Evolutionary conservation across 2,797 vertebrate species (phyloP), one percentile per base, ranked within the genome.

Genomic region (Enteromius afrohamiltoni): DNA sequence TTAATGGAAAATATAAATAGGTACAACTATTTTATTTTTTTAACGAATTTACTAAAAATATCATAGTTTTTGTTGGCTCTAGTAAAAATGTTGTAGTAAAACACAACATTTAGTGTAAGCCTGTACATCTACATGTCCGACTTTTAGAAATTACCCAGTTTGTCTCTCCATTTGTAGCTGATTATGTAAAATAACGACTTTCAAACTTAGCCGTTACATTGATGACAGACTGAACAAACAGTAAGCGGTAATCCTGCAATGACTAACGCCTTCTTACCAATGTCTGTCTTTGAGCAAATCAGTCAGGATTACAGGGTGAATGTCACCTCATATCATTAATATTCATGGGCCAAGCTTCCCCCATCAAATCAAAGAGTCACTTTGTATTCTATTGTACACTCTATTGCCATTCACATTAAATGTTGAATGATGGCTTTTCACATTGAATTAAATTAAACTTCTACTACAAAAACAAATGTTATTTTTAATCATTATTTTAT

Each of bases 251-350:
- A 78, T 78, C 76, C 76, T 47, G 6, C 60, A 58, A 78, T 64
- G 26, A 26, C 42, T 65, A 78, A 65, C 26, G 19, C 40, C 42
- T 64, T 78, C 23, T 78, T 65, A 64, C 42, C 76, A 65, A 78
- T 47, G 40, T 74, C 29, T 74, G 71, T 45, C 60, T 79, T 67
- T 67, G 47, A 79, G 29, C 45, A 67, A 53, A 79, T 53, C 31
- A 68, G 42, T 67, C 14, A 60, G 45, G 29, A 79, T 79, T 79
- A 68, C 47, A 34, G 49, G 75, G 47, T 69, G 65, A 79, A 69
- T 55, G 62, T 67, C 77, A 79, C 60, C 76, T 78, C 77, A 17
- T 67, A 37, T 79, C 26, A 53, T 79, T 26, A 79, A 79, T 79
- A 79, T 79, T 79, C 64, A 79, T 69, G 77, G 55, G 64, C 64